Base-by-base conservation (phyloP, 1,140 invertebrate genomes). In the Plodia interpunctella region DNA sequence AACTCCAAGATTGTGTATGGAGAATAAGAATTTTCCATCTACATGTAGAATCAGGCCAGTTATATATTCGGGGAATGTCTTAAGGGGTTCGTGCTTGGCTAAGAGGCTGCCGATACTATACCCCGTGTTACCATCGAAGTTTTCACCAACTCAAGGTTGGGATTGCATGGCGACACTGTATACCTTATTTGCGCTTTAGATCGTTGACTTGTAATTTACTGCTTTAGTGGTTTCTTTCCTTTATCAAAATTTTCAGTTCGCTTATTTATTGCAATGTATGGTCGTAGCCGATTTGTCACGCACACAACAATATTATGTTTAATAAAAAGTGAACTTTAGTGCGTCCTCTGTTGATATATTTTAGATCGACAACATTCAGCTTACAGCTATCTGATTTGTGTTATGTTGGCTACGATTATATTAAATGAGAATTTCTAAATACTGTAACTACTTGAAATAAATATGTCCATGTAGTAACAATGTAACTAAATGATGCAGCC, bases 101-200 rank as follows among this genome's bases (percentile, higher is more conserved):
- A 81, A 74, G 66, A 86, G 81, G 56, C 60, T 88, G 21, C 78
- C 83, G 0, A 62, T 85, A 2, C 81, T 78, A 65, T 70, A 70
- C 32, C 83, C 84, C 38, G 82, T 90, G 57, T 76, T 88, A 55
- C 85, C 83, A 30, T 83, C 87, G 69, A 90, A 90, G 78, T 83
- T 85, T 62, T 61, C 78, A 19, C 66, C 79, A 50, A 63, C 65
- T 49, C 74, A 80, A 90, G 89, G 88, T 90, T 84, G 74, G 85
- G 66, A 74, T 66, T 72, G 81, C 83, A 86, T 86, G 32, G 61
- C 44, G 44, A 53, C 38, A 44, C 38, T 15, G 30, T 32, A 3
- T 15, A 8, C 11, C 13, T 44, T 44, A 44, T 44, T 44, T 44
- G 38, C 38, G 38, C 38, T 44, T 44, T 15, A 44, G 38, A 44